phyloP scores from a whole-genome alignment of 2,888 invertebrate genomes.

The Lepas anatifera region DNA sequence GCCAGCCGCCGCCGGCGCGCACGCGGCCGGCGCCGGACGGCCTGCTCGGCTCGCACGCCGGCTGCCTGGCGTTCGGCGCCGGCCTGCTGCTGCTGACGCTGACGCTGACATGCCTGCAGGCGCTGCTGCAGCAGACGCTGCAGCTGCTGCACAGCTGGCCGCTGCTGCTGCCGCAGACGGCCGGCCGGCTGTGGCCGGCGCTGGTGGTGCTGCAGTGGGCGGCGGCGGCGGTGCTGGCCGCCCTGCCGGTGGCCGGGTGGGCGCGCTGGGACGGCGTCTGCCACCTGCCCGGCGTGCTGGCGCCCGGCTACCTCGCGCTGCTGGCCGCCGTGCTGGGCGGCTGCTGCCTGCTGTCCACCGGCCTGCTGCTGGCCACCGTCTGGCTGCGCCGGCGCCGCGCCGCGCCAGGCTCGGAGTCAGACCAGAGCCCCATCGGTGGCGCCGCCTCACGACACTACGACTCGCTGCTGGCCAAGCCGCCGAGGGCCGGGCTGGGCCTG shows the following conservation, averaged over 20 bases:
- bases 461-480: background rate
- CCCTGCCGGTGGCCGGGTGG: background rate
- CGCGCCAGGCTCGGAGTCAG: background rate
- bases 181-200: constrained; percentile 2
- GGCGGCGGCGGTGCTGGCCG: background rate
- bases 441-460: background rate
- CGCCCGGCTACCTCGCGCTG: background rate
- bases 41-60: background rate
- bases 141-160: background rate
- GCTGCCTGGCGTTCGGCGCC: background rate
- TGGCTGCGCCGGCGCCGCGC: background rate
- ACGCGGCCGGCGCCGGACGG: background rate
- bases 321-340: background rate
- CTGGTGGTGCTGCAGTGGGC: background rate
- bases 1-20: background rate
- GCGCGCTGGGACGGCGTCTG: background rate
- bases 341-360: background rate
- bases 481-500: background rate
- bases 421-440: background rate
- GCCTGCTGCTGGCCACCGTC: background rate
- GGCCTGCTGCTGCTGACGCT: constrained; percentile 8
- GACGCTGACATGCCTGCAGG: background rate
- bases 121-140: background rate
- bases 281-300: background rate
- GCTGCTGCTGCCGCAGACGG: background rate